phyloP scores from a whole-genome alignment of 2,888 invertebrate genomes.

The Lasioglossum pauxillum region DNA sequence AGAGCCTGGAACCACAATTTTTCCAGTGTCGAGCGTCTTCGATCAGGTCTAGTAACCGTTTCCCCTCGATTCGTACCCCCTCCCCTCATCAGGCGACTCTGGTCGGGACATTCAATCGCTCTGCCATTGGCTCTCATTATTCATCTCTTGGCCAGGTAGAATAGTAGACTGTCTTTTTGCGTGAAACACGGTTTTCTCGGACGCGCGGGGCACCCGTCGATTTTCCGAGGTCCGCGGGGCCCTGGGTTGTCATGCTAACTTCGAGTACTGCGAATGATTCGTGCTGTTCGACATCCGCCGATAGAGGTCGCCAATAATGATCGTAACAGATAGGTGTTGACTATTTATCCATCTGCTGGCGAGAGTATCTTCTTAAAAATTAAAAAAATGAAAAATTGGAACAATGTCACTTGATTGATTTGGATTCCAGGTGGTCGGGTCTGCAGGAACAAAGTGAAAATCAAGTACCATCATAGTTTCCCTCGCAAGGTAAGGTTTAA shows the following conservation, averaged over 20 bases:
- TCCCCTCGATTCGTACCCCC: no score
- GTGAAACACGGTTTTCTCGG: conserved; percentile 35
- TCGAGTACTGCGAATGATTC: conserved; percentile 22
- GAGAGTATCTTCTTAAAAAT: no score
- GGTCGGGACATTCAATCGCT: conserved; percentile 82
- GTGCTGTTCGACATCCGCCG: background rate
- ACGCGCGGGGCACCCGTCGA: conserved; percentile 23
- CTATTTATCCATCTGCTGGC: no score
- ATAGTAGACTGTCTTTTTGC: conserved; percentile 42
- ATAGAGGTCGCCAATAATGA: background rate
- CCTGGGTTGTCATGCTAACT: conserved; percentile 31
- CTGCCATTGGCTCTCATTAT: conserved; percentile 84
- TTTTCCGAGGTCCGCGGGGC: conserved; percentile 52
- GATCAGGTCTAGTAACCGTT: no score
- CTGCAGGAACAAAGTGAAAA: background rate
- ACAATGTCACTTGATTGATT: background rate
- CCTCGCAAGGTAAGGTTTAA: no score
- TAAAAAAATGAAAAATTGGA: background rate
- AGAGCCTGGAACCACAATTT: no score
- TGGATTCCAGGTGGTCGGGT: background rate
- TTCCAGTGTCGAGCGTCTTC: no score
- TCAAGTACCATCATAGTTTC: background rate
- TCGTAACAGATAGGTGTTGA: no score
- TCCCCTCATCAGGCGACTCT: no score
- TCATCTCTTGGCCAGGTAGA: conserved; percentile 78